Evolutionary conservation across 2,888 invertebrate genomes (phyloP), one percentile per base, ranked within the genome.

Genomic region (Sinhomidia bicolor): DNA sequence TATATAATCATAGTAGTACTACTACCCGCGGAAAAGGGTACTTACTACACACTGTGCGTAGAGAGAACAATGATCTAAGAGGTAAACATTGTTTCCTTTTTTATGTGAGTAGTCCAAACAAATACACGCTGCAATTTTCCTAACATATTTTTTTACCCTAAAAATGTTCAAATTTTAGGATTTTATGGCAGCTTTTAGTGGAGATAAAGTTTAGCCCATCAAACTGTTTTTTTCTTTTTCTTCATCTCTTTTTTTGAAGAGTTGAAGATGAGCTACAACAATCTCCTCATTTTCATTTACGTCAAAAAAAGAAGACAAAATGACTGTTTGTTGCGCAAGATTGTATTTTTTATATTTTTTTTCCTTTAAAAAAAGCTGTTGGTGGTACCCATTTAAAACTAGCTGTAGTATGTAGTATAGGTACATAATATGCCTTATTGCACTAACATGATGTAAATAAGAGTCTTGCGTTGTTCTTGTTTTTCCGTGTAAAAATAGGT

Each of bases 101-200:
- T 54, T 54, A 32, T 78, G 32, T 29, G 54, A 57, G 29, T 54
- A 57, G 29, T 54, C 9, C 41, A 44, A 71, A 41, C 12, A 65
- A 26, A 12, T 36, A 23, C 78, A 41, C 36, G 20, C n/a, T 60
- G 44, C 23, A 14, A 60, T 60, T 80, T 80, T 60, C 29, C 0
- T 20, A 12, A 62, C 41, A 62, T 62, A 41, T 36, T 41, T n/a
- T n/a, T n/a, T 60, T 41, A 20, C 23, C n/a, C 36, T n/a, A 20
- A 60, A 84, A 84, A 44, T 62, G 47, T 76, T 60, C 84, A 41
- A 36, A 17, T 76, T 84, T 85, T 62, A 44, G 76, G 51, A 32
- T 85, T 85, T 86, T 85, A 85, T 79, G 86, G 71, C 17, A 26
- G 80, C 86, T 80, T 86, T 86, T 86, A 79, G 71, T 54, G 65